These are phyloP conservation scores for Nyctalus aviator DNA, from an alignment of 2,797 vertebrate genomes.

Conservation along the genomic window DNA sequence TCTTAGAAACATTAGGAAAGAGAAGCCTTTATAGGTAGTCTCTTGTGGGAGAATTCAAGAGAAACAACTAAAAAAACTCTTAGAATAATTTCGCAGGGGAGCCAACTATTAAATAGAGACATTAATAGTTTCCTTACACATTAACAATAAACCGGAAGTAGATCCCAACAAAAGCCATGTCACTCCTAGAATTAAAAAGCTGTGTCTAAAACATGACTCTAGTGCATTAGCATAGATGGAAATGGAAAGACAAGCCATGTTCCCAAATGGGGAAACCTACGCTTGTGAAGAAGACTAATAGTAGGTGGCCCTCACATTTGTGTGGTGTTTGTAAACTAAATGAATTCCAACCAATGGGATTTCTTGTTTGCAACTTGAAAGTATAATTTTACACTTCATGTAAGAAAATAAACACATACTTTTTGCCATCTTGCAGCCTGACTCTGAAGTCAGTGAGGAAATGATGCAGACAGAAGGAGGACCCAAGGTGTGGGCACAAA, in stretches of 20 bases:
- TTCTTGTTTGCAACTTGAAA: constrained; percentile 36
- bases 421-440: neutral
- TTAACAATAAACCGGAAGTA: constrained; percentile 34
- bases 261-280: neutral
- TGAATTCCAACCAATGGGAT: neutral
- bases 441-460: constrained; percentile 4
- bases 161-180: neutral
- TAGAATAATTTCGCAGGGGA: constrained; percentile 23
- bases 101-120: constrained; percentile 1
- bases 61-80: constrained; percentile 45
- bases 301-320: neutral
- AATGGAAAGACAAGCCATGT: neutral
- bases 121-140: constrained; percentile 22
- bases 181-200: constrained; percentile 34
- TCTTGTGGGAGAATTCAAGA: neutral
- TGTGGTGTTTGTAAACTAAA: constrained; percentile 10
- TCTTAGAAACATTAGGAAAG: constrained; percentile 34
- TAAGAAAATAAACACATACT: constrained; percentile 13
- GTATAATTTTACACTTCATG: neutral
- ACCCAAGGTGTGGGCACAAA: neutral
- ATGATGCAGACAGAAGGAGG: neutral
- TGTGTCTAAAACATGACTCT: constrained; percentile 34
- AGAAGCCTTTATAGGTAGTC: neutral
- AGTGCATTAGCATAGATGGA: neutral
- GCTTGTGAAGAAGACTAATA: neutral